These are phyloP conservation scores for Lithophane semibrunnea DNA, from an alignment of 2,888 invertebrate species.

Conservation along the genomic window DNA sequence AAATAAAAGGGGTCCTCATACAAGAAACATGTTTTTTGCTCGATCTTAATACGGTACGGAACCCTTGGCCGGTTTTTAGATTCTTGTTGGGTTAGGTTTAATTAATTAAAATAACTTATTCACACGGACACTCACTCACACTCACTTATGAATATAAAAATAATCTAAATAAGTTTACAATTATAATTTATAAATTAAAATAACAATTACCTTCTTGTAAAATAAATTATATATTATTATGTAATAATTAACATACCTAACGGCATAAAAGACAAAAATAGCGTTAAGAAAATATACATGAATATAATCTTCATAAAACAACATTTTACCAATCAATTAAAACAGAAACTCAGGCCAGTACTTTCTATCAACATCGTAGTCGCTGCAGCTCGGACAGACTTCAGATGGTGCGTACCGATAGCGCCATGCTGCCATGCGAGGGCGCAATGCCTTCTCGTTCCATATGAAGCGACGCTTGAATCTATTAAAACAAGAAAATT, in stretches of 20 bases:
- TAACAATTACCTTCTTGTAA: too few relatives aligned
- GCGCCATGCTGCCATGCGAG: conserved; percentile 29
- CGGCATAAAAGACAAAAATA: not conserved
- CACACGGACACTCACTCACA: not conserved
- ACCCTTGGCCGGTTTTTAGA: too few relatives aligned
- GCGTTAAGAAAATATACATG: too few relatives aligned
- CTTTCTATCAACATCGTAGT: conserved; percentile 35
- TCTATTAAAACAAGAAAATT: conserved; percentile 21
- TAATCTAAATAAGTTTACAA: not conserved
- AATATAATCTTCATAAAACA: not conserved
- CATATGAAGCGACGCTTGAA: not conserved
- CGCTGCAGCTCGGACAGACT: conserved; percentile 28
- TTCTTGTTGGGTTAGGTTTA: not conserved
- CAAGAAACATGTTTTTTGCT: too few relatives aligned
- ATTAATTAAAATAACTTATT: not conserved
- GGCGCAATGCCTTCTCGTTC: conserved; percentile 27
- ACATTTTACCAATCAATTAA: conserved; percentile 21
- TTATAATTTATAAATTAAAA: not conserved
- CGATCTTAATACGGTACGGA: too few relatives aligned
- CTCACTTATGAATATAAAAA: not conserved
- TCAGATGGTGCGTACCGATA: conserved; percentile 56
- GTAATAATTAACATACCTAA: not conserved
- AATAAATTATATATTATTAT: too few relatives aligned
- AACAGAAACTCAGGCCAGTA: conserved; percentile 1
- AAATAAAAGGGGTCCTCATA: too few relatives aligned